Evolutionary conservation across 2,888 invertebrate genomes (phyloP), one percentile per base, ranked within the genome.

Genomic region (Baccha elongata): DNA sequence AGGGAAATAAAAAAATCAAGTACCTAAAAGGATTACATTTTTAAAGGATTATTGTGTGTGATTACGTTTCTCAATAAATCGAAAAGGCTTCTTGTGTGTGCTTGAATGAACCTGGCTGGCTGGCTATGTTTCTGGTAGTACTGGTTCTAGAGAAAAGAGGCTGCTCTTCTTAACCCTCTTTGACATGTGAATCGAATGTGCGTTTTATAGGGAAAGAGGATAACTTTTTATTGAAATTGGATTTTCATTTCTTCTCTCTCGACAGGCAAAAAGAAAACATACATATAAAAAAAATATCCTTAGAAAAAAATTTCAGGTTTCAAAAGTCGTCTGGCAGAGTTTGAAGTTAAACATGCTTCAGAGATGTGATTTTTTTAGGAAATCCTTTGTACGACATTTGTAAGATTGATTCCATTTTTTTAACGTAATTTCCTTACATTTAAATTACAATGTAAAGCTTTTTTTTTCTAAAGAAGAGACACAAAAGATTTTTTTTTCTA

Each of bases 21-120:
- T 73, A 48, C 60, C 44, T 44, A 60, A 72, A 81, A 81, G 81
- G 81, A 81, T 81, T 81, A 81, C 75, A 81, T 72, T 81, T 81
- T 81, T 81, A 81, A 76, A 75, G 81, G 81, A 81, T 81, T 81
- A 81, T 76, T 75, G 81, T 81, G 53, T 81, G 67, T 76, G 81
- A 81, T 81, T 81, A 81, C 75, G 62, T 53, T 75, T 60, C 67
- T 62, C 79, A 60, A 75, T 65, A 75, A 75, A 75, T 71, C 52
- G 53, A 81, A 81, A 52, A 32, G 75, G 80, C 64, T 80, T 80
- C 75, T 60, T 67, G 35, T 62, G 10, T 5, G 35, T 32, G 7
- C 29, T 32, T 32, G 29, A 1, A 26, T 32, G 29, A 1, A 26
- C 3, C 26, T 26, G 26, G 26, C 26, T 40, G 6, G 37, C 37